These are phyloP conservation scores for Anniella stebbinsi DNA, from an alignment of 2,797 vertebrate species.

Conservation along the genomic window DNA sequence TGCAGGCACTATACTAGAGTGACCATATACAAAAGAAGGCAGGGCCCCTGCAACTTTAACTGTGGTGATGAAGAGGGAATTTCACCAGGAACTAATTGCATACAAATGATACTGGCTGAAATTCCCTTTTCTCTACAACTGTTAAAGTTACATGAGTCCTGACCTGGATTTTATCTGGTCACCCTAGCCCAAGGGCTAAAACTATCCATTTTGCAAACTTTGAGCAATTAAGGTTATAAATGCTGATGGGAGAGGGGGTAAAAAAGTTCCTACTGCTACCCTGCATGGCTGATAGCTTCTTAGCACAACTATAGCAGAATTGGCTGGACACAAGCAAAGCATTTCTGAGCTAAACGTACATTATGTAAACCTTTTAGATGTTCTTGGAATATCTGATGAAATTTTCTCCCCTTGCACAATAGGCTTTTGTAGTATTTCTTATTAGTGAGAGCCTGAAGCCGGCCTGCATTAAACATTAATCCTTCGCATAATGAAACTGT, in stretches of 20 bases:
- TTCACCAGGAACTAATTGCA: no score
- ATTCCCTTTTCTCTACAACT: no score
- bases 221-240: conserved; percentile 52
- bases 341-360: conserved; percentile 60
- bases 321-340: conserved; percentile 61
- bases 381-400: conserved; percentile 73
- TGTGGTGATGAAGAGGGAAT: no score
- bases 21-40: no score
- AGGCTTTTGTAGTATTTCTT: conserved; percentile 70
- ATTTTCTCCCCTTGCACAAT: conserved; percentile 66
- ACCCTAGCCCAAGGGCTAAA: conserved; percentile 3
- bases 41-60: no score
- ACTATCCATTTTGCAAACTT: conserved; percentile 21
- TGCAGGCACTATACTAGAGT: no score
- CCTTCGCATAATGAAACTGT: conserved; percentile 69
- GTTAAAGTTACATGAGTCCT: no score
- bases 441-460: conserved; percentile 65
- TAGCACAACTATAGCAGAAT: conserved; percentile 55
- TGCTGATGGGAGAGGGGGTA: conserved; percentile 19
- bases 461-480: conserved; percentile 75
- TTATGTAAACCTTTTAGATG: conserved; percentile 58
- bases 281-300: conserved; percentile 55
- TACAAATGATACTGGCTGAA: no score
- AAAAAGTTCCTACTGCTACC: conserved; percentile 22
- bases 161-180: no score